Percentiles rank a stretch among this genome's conserved stretches.
These are phyloP conservation scores for Montipora capricornis DNA, from an alignment of 64 coral and sea anemone species.

Conservation along the genomic window DNA sequence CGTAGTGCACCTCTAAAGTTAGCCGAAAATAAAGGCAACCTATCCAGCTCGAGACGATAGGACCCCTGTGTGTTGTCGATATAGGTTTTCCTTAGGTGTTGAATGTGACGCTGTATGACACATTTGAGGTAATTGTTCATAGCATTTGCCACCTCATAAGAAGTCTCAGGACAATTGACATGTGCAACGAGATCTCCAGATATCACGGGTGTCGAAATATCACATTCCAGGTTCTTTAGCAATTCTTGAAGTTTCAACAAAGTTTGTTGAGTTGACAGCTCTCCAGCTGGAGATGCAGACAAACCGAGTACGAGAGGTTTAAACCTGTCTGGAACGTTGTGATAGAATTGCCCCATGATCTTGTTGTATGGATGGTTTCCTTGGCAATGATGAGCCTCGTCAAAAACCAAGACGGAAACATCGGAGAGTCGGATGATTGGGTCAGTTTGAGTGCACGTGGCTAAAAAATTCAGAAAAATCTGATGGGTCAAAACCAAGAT, in stretches of 20 bases:
- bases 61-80: slow-evolving; percentile 6
- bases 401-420: slow-evolving; percentile 83
- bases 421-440: slow-evolving; percentile 64
- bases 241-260: slow-evolving; percentile 60
- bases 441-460: slow-evolving; percentile 44
- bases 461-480: slow-evolving; percentile 86
- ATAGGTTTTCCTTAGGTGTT: not conserved
- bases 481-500: slow-evolving; percentile 91
- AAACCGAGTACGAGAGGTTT: slow-evolving; percentile 91
- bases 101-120: slow-evolving; percentile 36
- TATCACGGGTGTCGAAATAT: slow-evolving; percentile 58
- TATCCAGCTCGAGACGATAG: slow-evolving; percentile 5
- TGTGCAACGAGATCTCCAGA: slow-evolving; percentile 58
- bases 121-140: slow-evolving; percentile 31
- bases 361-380: slow-evolving; percentile 87
- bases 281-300: slow-evolving; percentile 89
- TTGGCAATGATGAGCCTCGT: slow-evolving; percentile 91
- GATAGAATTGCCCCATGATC: slow-evolving; percentile 78
- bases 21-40: slow-evolving; percentile 12
- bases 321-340: slow-evolving; percentile 20
- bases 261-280: slow-evolving; percentile 47
- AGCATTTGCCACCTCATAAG: slow-evolving; percentile 29
- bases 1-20: slow-evolving; percentile 41
- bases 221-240: slow-evolving; percentile 58
- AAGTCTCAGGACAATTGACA: slow-evolving; percentile 73